These are phyloP conservation scores for Tokudaia muenninki DNA, from an alignment of 2,797 vertebrate species.

Conservation along the genomic window DNA sequence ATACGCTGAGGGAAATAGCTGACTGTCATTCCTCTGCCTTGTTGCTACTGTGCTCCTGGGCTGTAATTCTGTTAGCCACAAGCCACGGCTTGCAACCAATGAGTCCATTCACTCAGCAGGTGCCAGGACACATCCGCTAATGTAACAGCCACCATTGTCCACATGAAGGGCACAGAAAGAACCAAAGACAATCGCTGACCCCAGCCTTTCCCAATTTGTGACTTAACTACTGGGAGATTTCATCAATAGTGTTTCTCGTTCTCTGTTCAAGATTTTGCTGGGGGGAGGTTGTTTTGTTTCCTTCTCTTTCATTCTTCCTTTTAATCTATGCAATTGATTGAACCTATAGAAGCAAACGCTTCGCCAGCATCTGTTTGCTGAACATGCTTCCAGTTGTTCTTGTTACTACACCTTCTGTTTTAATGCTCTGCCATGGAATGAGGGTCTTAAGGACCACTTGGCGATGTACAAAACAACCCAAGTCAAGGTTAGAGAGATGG, in stretches of 20 bases:
- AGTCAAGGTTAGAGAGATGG: neutral
- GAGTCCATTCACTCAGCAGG: neutral
- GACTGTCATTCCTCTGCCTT: slow-evolving; percentile 36
- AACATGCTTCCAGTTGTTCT: neutral
- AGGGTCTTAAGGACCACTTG: neutral
- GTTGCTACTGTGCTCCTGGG: neutral
- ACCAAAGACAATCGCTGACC: neutral
- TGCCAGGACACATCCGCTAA: neutral
- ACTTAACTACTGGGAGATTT: neutral
- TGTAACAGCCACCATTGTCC: neutral
- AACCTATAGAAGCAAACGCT: neutral
- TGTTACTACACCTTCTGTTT: neutral
- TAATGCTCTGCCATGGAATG: neutral
- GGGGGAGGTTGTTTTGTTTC: neutral
- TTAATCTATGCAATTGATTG: neutral
- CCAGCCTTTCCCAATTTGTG: neutral
- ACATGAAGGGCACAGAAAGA: neutral
- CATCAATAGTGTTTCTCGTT: neutral
- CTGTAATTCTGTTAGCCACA: neutral
- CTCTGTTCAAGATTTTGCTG: neutral
- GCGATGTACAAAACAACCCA: neutral
- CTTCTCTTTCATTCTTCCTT: neutral
- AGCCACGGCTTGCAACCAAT: neutral
- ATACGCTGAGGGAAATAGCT: slow-evolving; percentile 48
- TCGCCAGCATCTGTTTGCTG: neutral